phyloP scores from a whole-genome alignment of 2,797 vertebrate species.

The Acrossocheilus fasciatus region DNA sequence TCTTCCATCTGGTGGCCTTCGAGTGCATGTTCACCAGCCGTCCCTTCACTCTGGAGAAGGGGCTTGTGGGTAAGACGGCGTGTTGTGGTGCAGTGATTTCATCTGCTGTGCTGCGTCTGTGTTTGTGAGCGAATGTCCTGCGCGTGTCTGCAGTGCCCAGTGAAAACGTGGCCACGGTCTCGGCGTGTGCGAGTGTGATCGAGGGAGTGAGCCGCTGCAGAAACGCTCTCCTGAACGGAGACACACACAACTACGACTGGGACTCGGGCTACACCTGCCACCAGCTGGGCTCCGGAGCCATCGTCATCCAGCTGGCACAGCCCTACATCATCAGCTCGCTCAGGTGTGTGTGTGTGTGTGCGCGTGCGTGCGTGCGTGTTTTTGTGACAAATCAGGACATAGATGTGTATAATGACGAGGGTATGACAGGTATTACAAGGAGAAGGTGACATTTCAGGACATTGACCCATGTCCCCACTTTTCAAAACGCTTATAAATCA shows the following conservation, averaged over 20 bases:
- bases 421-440: too few species aligned
- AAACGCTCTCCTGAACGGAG: constrained; percentile 93
- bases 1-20: constrained; percentile 96
- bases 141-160: constrained; percentile 80
- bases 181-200: constrained; percentile 90
- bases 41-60: constrained; percentile 88
- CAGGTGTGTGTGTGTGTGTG: constrained; percentile 74
- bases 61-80: constrained; percentile 86
- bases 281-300: constrained; percentile 93
- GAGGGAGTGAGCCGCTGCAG: constrained; percentile 95
- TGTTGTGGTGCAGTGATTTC: not conserved
- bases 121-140: not conserved
- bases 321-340: constrained; percentile 90
- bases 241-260: constrained; percentile 97
- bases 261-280: constrained; percentile 98
- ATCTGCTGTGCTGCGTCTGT: not conserved
- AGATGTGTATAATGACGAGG: too few species aligned
- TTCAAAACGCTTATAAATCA: too few species aligned
- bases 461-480: too few species aligned
- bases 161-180: constrained; percentile 91
- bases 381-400: too few species aligned
- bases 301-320: constrained; percentile 94
- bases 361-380: constrained; percentile 19
- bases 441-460: too few species aligned
- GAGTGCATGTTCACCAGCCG: constrained; percentile 96